Base-by-base conservation (phyloP, 92 coral and sea anemone genomes). In the Umimayanthus kanabou region DNA sequence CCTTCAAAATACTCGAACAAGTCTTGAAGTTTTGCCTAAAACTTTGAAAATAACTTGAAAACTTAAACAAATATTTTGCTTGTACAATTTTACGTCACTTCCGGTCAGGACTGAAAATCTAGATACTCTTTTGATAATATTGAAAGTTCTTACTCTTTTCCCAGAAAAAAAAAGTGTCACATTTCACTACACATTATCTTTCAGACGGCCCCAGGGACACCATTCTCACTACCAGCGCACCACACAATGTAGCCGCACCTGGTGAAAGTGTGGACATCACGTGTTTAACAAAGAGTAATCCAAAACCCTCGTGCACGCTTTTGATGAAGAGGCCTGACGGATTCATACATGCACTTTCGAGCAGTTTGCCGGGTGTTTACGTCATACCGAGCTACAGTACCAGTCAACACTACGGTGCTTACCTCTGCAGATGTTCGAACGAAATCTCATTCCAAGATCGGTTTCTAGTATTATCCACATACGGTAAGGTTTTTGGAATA, bases 381-480 rank as follows among this genome's bases (percentile, higher is more conserved):
- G 87, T 82, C 22, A 91, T 95, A 66, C 76, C 77, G 15, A 90
- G 87, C 82, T 95, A 93, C 84, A 92, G 80, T 37, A 40, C 89
- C 11, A 77, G 25, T 14, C 67, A 91, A 20, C 89, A 95, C 30
- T 78, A 78, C 67, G 98, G 96, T 28, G 73, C 37, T n/a, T 95
- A 95, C 80, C 53, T 47, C 42, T 95, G 98, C 65, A 90, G 77
- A 73, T 95, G 98, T 71, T 73, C 45, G 25, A 95, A 95, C 80
- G 43, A 5, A 13, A 86, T 90, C 20, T 93, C 94, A 15, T 57
- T 15, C 20, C 87, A 88, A 26, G 66, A 87, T 73, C 92, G 69
- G 23, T 80, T 76, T 20, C 64, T 85, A 18, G 66, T 88, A 6
- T 85, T 93, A 3, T 82, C 90, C 22, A 82, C 92, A 0, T 93